Evolutionary conservation across 2,888 invertebrate species (phyloP).

Genomic region (Frankliniella fusca): DNA sequence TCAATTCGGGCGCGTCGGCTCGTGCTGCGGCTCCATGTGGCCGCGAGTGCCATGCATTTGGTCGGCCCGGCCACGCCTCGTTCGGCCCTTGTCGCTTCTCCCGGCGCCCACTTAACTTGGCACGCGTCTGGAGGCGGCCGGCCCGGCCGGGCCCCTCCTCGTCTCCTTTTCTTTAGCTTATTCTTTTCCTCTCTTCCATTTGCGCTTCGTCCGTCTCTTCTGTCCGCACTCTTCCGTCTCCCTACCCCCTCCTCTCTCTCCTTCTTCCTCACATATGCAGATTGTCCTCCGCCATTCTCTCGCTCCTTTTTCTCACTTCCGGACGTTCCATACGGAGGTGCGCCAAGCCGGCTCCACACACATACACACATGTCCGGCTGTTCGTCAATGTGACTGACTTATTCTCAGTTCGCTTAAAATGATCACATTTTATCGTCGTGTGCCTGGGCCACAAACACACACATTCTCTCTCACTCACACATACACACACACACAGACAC

Average conservation of each 20-base stretch:
- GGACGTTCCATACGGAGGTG: too few species aligned
- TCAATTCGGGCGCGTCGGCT: too few species aligned
- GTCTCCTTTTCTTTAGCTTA: background rate
- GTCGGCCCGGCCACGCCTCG: too few species aligned
- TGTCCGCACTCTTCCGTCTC: too few species aligned
- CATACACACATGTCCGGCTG: too few species aligned
- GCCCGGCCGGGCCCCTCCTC: background rate
- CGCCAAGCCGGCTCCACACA: too few species aligned
- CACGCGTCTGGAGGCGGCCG: background rate
- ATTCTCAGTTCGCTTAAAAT: too few species aligned
- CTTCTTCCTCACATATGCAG: background rate
- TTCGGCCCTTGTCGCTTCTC: background rate
- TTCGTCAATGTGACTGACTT: too few species aligned
- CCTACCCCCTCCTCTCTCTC: background rate
- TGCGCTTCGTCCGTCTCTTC: background rate
- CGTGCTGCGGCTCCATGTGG: too few species aligned
- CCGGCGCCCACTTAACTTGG: slow-evolving; percentile 10
- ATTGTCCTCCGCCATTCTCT: background rate
- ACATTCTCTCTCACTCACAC: background rate
- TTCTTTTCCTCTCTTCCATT: background rate
- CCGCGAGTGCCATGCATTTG: too few species aligned
- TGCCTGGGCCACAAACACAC: background rate
- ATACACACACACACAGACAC: slow-evolving; percentile 9
- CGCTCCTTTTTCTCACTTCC: background rate
- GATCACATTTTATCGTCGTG: too few species aligned